Evolutionary conservation across 1,140 invertebrate species (phyloP), one percentile per base, ranked within the genome.

Genomic region (Drosophila lacertosa): DNA sequence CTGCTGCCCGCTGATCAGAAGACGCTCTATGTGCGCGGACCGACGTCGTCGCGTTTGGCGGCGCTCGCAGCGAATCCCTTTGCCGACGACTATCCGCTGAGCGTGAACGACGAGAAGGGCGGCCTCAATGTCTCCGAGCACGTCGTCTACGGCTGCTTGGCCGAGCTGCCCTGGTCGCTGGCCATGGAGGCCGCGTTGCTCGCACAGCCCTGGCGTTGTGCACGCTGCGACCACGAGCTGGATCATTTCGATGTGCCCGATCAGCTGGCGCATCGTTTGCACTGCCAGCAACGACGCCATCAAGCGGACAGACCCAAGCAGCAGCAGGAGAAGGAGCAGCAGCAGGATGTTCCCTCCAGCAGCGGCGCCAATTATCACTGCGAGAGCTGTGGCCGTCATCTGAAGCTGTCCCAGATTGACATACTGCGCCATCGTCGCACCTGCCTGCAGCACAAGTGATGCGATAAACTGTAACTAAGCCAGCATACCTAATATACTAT

Each of bases 1-100:
- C 92, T 99, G 11, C 90, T 99, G 57, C 94, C 96, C 0, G 98
- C 97, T 2, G 97, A 99, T 92, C 91, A 97, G 10, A 98, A 98
- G 53, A 70, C 63, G 11, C 39, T 91, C 0, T 91, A 91, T 97
- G 97, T 83, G 65, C 93, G 77, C 93, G 93, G 58, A 84, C 88
- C 66, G 24, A 29, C 67, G 37, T 0, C 50, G 1, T 78, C 70
- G 6, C 91, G 89, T n/a, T 78, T 83, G 5, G 89, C 91, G 22
- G 18, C 64, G 53, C 75, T 94, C 16, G 91, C 93, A 68, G 91
- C 92, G 40, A 97, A 97, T 92, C 96, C 95, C 9, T 96, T 97
- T 82, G 93, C 94, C 77, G 48, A 91, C 18, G 93, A 94, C 42
- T 96, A 94, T 89, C 59, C 91, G 60, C 92, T 94, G 29, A 84